Conservation (phyloP, 2,797 vertebrate genomes). For the Ctenosaura bakeri region DNA sequence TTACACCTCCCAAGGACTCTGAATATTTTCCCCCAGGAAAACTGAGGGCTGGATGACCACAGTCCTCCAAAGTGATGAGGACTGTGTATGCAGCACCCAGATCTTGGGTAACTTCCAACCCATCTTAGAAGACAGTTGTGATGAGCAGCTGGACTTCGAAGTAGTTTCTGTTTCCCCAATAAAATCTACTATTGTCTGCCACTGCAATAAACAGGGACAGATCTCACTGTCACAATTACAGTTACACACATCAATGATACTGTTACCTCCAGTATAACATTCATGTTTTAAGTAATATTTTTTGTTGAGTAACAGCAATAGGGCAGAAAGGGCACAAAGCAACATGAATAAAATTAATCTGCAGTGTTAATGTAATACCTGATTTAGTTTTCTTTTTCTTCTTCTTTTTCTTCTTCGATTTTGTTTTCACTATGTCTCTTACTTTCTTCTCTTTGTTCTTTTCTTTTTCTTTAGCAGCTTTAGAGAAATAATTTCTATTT, state of each 20-base stretch:
- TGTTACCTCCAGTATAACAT: not conserved
- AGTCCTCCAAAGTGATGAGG: too few species aligned
- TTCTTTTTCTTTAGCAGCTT: slow-evolving; percentile 84
- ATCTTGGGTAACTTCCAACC: too few species aligned
- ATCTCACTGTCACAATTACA: not conserved
- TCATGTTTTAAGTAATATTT: not conserved
- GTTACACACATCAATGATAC: not conserved
- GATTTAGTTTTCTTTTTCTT: slow-evolving; percentile 92
- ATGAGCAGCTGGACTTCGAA: not conserved
- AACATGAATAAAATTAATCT: not conserved
- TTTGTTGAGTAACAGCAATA: not conserved
- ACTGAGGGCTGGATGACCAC: too few species aligned
- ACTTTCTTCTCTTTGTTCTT: slow-evolving; percentile 86
- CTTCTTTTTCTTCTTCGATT: slow-evolving; percentile 94
- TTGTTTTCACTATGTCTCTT: slow-evolving; percentile 89
- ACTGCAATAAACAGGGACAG: not conserved
- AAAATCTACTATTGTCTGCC: not conserved
- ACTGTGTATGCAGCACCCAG: too few species aligned
- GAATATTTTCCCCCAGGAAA: too few species aligned
- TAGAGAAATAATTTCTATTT: slow-evolving; percentile 45
- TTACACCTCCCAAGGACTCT: not conserved
- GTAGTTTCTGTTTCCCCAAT: not conserved
- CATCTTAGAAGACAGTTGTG: not conserved
- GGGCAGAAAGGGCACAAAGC: not conserved
- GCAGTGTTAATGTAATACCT: slow-evolving; percentile 77